Conservation (phyloP, 2,797 vertebrate species). For the Acanthornis magna region DNA sequence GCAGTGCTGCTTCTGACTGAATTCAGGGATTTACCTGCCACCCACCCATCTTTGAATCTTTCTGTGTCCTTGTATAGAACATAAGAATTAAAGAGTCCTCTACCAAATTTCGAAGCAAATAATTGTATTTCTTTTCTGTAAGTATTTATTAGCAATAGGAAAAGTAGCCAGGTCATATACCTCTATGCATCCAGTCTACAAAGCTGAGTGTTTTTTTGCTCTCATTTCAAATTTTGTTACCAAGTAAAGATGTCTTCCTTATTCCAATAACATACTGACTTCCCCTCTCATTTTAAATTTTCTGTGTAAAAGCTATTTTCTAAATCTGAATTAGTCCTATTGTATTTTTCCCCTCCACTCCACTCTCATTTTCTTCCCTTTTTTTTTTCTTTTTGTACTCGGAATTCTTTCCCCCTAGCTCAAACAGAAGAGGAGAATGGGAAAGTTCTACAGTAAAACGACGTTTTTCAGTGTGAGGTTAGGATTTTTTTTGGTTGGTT, state of each 20-base stretch:
- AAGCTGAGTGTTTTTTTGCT: background rate
- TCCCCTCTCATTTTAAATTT: background rate
- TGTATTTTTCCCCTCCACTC: too few relatives aligned
- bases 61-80: accelerated
- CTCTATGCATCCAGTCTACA: background rate
- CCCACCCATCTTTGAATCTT: accelerated
- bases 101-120: background rate
- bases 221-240: background rate
- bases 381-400: background rate
- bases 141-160: background rate
- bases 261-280: background rate
- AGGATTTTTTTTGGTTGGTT: background rate
- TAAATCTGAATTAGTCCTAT: background rate
- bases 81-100: background rate
- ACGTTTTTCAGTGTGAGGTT: background rate
- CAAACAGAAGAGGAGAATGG: background rate
- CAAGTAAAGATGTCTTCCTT: background rate
- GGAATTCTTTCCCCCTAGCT: background rate
- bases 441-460: background rate
- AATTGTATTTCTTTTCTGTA: background rate
- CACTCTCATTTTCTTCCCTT: background rate
- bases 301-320: background rate
- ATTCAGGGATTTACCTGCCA: background rate
- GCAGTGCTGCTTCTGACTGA: background rate
- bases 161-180: background rate